Conservation (phyloP, 2,888 invertebrate genomes). For the Drosophila lutescens region DNA sequence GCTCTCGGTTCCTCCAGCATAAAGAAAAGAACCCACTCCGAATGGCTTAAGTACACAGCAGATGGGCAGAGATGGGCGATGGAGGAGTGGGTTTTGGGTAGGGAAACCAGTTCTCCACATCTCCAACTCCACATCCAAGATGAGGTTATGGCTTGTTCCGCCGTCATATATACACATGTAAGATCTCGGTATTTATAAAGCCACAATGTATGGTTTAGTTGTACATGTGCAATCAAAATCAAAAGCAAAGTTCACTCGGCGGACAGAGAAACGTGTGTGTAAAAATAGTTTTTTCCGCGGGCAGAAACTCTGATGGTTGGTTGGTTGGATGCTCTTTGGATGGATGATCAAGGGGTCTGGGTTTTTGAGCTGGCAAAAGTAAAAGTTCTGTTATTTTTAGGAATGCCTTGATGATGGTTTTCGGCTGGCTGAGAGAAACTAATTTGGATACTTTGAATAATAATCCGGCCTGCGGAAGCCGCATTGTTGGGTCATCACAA, state of each 20-base stretch:
- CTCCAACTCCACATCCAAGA: slow-evolving; percentile 1
- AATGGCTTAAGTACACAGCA: slow-evolving; percentile 62
- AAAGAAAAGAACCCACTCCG: slow-evolving; percentile 45
- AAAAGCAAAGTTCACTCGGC: slow-evolving; percentile 45
- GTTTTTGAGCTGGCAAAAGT: slow-evolving; percentile 64
- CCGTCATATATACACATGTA: slow-evolving; percentile 66
- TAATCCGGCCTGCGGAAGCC: slow-evolving; percentile 22
- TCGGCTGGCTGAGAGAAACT: slow-evolving; percentile 10
- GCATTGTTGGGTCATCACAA: slow-evolving; percentile 31
- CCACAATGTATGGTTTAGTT: slow-evolving; percentile 60
- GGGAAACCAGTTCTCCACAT: slow-evolving; percentile 62
- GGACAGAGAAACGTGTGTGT: slow-evolving; percentile 57
- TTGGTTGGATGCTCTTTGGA: slow-evolving; percentile 16
- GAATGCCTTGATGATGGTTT: slow-evolving; percentile 51
- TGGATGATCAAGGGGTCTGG: slow-evolving; percentile 3
- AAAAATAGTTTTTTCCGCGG: slow-evolving; percentile 63
- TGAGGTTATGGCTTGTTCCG: slow-evolving; percentile 76
- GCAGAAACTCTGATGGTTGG: slow-evolving; percentile 17
- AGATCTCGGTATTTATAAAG: slow-evolving; percentile 58
- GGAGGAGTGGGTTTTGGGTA: slow-evolving; percentile 8
- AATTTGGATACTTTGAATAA: slow-evolving; percentile 9
- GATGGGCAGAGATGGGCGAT: slow-evolving; percentile 40
- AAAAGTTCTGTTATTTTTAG: slow-evolving; percentile 68
- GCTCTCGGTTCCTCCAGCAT: slow-evolving; percentile 5
- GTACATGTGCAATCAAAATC: slow-evolving; percentile 40